Evolutionary conservation across 2,113 vertebrate species (phyloP), one percentile per base, ranked within the genome.

Genomic region (Rhinolophus ferrumequinum): DNA sequence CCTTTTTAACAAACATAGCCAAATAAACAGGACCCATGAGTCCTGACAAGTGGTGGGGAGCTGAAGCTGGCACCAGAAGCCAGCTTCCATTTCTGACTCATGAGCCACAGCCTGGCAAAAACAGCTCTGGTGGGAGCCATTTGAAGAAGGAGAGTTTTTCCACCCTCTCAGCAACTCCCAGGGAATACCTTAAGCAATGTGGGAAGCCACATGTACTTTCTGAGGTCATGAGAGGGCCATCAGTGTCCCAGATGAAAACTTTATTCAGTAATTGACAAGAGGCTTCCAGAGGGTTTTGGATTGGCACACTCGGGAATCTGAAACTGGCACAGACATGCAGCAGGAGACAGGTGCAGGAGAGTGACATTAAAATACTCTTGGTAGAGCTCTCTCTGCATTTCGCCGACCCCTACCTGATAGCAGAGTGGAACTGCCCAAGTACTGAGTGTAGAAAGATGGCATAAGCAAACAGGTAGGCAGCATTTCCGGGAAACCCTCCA

Each of bases 1-100:
- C 38, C 50, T 64, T 73, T 47, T 70, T 28, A 82, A 58, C 12
- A 82, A 84, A 60, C 19, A 44, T 9, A 52, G 41, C 22, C 38
- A 84, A 75, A 24, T 80, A 69, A 22, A 67, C 6, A 66, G 54
- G 66, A 70, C 13, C 44, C 70, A 58, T n/a, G n/a, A 75, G 44
- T 24, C 92, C 80, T 47, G 56, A 54, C 54, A 84, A 88, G 67
- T 0, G 13, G 73, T 24, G 18, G 66, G 72, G 66, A 96, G 93
- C 62, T 15, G 8, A 38, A 19, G 41, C 67, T 94, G 90, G 76
- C 84, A 69, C 60, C 28, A 72, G 66, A 87, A 56, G 56, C 80
- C 66, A 84, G 72, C 88, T 96, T 95, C 94, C 86, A 96, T 79
- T 88, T 89, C 64, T 50, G 90, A 66, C 38, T 79, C 35, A 50